Conservation (phyloP, 2,113 vertebrate species). For the Nyctereutes procyonoides region DNA sequence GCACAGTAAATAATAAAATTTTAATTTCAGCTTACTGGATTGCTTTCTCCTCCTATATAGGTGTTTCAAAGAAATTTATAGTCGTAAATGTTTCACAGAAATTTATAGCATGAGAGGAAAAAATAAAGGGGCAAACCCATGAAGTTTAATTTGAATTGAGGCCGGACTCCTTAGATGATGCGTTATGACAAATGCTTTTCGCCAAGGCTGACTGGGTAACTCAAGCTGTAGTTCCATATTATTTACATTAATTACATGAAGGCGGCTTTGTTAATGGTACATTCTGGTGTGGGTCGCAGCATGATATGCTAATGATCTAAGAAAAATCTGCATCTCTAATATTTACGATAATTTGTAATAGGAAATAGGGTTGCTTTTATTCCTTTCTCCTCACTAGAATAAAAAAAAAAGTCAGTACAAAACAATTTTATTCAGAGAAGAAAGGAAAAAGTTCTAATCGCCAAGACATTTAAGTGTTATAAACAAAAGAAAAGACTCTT, state of each 20-base stretch:
- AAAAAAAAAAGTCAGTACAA: slow-evolving; percentile 82
- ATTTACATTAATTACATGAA: slow-evolving; percentile 96
- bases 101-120: slow-evolving; percentile 89
- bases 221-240: slow-evolving; percentile 91
- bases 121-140: slow-evolving; percentile 90
- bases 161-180: slow-evolving; percentile 90
- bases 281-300: slow-evolving; percentile 91
- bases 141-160: slow-evolving; percentile 94
- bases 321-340: slow-evolving; percentile 93
- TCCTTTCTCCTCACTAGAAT: slow-evolving; percentile 84
- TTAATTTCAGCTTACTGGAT: slow-evolving; percentile 92
- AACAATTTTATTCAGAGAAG: slow-evolving; percentile 80
- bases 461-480: slow-evolving; percentile 82
- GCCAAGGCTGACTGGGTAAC: slow-evolving; percentile 94
- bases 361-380: slow-evolving; percentile 88
- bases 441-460: slow-evolving; percentile 85
- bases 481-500: slow-evolving; percentile 81
- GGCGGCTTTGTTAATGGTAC: slow-evolving; percentile 93
- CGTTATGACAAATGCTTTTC: slow-evolving; percentile 93
- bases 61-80: slow-evolving; percentile 92
- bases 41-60: slow-evolving; percentile 88
- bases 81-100: slow-evolving; percentile 89
- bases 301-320: slow-evolving; percentile 94
- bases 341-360: slow-evolving; percentile 92
- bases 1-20: slow-evolving; percentile 98